These are phyloP conservation scores for Lateolabrax maculatus DNA, from an alignment of 2,797 vertebrate genomes.

Conservation along the genomic window DNA sequence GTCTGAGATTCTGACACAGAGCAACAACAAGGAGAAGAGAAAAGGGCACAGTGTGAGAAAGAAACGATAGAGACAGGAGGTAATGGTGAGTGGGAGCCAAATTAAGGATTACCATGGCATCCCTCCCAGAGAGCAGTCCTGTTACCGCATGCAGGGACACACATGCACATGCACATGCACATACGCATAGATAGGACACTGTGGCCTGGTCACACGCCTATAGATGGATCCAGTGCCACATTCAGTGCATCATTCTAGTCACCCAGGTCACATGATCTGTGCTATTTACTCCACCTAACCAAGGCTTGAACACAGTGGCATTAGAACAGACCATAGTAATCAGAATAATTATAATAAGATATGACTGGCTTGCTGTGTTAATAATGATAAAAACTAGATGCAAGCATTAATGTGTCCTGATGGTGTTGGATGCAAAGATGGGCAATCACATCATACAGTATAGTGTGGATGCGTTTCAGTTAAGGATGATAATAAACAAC, in stretches of 20 bases:
- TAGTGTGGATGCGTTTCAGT: neutral
- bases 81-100: constrained; percentile 56
- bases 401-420: constrained; percentile 6
- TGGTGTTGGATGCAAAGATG: neutral
- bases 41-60: constrained; percentile 35
- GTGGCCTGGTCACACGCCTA: constrained; percentile 49
- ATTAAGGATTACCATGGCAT: constrained; percentile 79
- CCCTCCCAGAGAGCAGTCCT: constrained; percentile 76
- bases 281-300: constrained; percentile 39
- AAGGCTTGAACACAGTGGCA: constrained; percentile 16
- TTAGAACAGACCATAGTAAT: constrained; percentile 16
- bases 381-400: neutral
- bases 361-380: neutral
- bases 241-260: constrained; percentile 58
- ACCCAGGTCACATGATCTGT: constrained; percentile 48
- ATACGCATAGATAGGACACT: constrained; percentile 31
- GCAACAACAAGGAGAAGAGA: constrained; percentile 4
- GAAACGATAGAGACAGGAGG: constrained; percentile 39
- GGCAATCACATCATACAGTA: neutral
- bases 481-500: neutral
- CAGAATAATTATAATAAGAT: constrained; percentile 11
- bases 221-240: constrained; percentile 61
- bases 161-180: constrained; percentile 31
- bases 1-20: constrained; percentile 21
- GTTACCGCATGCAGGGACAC: constrained; percentile 61